Evolutionary conservation across 1,140 invertebrate species (phyloP).

Genomic region (Drosophila neocordata): DNA sequence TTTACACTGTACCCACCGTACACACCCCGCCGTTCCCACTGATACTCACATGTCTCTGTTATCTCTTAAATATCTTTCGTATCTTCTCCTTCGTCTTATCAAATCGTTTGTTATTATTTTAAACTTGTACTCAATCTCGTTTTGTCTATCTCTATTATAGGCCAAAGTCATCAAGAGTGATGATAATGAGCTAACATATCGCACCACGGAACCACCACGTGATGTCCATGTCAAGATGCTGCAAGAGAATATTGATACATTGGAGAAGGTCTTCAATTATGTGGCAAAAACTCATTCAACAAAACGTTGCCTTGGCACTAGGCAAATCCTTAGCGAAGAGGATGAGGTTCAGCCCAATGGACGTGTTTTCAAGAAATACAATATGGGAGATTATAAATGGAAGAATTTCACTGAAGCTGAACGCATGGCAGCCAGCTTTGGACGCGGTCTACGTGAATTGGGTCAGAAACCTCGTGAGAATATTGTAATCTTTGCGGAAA

Average conservation of each 20-base stretch:
- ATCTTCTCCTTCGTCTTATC: slow-evolving; percentile 1
- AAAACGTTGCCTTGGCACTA: slow-evolving; percentile 93
- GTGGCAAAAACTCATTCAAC: slow-evolving; percentile 88
- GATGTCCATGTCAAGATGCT: slow-evolving; percentile 88
- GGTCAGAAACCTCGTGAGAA: slow-evolving; percentile 88
- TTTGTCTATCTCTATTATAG: slow-evolving; percentile 47
- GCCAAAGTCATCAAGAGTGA: slow-evolving; percentile 75
- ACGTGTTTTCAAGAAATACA: slow-evolving; percentile 98
- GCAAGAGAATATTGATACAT: slow-evolving; percentile 91
- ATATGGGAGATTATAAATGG: slow-evolving; percentile 97
- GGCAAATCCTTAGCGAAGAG: slow-evolving; percentile 95
- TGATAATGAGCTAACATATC: slow-evolving; percentile 87
- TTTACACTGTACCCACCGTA: too few relatives aligned
- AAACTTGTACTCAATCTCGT: slow-evolving; percentile 17
- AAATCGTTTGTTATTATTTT: not conserved
- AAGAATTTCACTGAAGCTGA: slow-evolving; percentile 92
- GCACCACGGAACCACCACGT: slow-evolving; percentile 87
- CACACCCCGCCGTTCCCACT: not conserved
- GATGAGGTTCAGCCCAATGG: slow-evolving; percentile 97
- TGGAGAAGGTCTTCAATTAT: slow-evolving; percentile 93
- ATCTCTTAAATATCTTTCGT: slow-evolving; percentile 18
- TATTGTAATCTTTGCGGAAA: slow-evolving; percentile 98
- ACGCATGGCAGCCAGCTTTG: slow-evolving; percentile 89
- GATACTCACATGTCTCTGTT: slow-evolving; percentile 43
- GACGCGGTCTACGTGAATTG: slow-evolving; percentile 88